Percentiles rank a stretch among this genome's conserved stretches.
Evolutionary conservation across 1,140 invertebrate species (phyloP).

Genomic region (Meloidogyne hapla): DNA sequence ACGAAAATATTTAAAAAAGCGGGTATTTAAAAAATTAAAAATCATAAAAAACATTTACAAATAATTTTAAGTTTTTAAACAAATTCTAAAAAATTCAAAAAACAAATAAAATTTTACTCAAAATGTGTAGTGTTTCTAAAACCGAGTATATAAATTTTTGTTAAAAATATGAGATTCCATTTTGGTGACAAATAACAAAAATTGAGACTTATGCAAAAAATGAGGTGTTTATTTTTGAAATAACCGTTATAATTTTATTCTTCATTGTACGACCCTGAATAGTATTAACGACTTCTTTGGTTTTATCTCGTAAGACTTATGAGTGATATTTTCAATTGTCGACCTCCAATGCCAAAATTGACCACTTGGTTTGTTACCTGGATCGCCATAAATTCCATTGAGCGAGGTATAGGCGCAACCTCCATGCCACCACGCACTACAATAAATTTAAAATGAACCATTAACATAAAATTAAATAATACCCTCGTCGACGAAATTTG

Average conservation of each 20-base stretch:
- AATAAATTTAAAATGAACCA: not conserved
- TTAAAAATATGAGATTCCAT: not conserved
- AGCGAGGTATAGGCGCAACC: slow-evolving; percentile 15
- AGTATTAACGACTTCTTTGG: not conserved
- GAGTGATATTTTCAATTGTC: not conserved
- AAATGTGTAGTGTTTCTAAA: not conserved
- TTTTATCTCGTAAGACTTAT: not conserved
- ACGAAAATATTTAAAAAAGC: not conserved
- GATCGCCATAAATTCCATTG: slow-evolving; percentile 13
- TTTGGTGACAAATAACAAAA: not conserved
- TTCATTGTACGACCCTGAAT: not conserved
- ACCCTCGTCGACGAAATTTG: slow-evolving; percentile 17
- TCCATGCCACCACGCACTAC: slow-evolving; percentile 19
- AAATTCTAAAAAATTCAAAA: not conserved
- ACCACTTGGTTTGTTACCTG: not conserved
- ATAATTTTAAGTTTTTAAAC: not conserved
- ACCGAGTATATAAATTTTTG: not conserved
- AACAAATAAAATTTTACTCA: not conserved
- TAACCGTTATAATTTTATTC: not conserved
- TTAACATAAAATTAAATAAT: slow-evolving; percentile 3
- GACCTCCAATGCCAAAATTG: slow-evolving; percentile 5
- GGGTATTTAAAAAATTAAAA: not conserved
- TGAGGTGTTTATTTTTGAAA: not conserved
- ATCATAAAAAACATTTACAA: not conserved
- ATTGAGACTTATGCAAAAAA: not conserved